phyloP scores from a whole-genome alignment of 2,888 invertebrate species.

The Drosophila histrio region DNA sequence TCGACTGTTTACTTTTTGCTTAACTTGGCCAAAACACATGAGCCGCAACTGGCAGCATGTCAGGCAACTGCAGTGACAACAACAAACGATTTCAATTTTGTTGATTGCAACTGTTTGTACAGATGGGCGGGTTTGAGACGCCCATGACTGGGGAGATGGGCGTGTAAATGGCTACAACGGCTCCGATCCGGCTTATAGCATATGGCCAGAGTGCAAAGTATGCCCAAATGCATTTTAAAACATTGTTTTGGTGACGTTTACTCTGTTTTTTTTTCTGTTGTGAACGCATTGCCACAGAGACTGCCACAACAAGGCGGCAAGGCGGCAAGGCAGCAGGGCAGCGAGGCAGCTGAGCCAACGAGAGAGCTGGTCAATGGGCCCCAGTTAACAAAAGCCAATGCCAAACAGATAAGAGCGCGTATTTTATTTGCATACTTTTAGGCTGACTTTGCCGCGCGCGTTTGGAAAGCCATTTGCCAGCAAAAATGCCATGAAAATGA shows the following conservation, averaged over 20 bases:
- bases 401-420: constrained; percentile 77
- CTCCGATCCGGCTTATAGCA: constrained; percentile 60
- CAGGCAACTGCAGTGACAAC: constrained; percentile 39
- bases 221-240: constrained; percentile 72
- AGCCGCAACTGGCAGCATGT: constrained; percentile 55
- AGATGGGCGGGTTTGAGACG: constrained; percentile 7
- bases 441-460: constrained; percentile 61
- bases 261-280: constrained; percentile 9
- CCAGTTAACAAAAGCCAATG: constrained; percentile 69
- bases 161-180: constrained; percentile 49
- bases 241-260: constrained; percentile 62
- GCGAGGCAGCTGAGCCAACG: constrained; percentile 14
- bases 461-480: constrained; percentile 73
- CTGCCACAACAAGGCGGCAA: constrained; percentile 20
- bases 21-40: constrained; percentile 48
- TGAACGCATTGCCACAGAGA: constrained; percentile 5
- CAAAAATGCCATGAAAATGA: constrained; percentile 55
- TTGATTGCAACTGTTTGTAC: constrained; percentile 65
- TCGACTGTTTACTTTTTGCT: constrained; percentile 30
- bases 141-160: constrained; percentile 6
- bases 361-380: constrained; percentile 38
- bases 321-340: neutral
- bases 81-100: constrained; percentile 70
- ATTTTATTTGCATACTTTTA: constrained; percentile 79
- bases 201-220: constrained; percentile 68